Evolutionary conservation across 2,888 invertebrate species (phyloP).

Genomic region (Pediacus dermestoides): DNA sequence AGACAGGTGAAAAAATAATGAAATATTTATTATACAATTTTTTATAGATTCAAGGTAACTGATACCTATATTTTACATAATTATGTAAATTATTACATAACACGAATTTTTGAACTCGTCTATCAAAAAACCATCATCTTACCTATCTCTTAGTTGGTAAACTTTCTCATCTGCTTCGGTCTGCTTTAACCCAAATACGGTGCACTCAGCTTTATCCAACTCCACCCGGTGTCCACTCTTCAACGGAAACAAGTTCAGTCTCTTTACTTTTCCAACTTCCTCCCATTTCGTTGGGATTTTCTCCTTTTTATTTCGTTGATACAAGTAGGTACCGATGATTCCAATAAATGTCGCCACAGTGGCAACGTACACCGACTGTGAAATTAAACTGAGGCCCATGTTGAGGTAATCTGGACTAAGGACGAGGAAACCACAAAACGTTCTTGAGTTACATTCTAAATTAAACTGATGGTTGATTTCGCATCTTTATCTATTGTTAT

Average conservation of each 20-base stretch:
- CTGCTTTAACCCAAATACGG: constrained; percentile 39
- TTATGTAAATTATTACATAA: constrained; percentile 8
- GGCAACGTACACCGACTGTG: constrained; percentile 23
- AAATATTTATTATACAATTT: too few species aligned
- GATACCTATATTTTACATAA: too few species aligned
- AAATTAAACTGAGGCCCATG: constrained; percentile 30
- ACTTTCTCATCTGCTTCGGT: constrained; percentile 29
- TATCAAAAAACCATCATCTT: constrained; percentile 10
- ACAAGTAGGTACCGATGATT: constrained; percentile 28
- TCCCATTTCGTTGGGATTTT: constrained; percentile 42
- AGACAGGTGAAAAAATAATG: too few species aligned
- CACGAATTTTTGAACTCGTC: constrained; percentile 2
- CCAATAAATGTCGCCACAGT: constrained; percentile 29
- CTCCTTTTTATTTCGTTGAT: constrained; percentile 33
- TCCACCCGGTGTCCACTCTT: constrained; percentile 46
- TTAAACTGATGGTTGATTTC: too few species aligned
- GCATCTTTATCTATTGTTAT: too few species aligned
- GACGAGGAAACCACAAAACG: too few species aligned
- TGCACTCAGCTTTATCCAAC: constrained; percentile 39
- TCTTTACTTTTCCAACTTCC: constrained; percentile 40
- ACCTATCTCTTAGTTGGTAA: constrained; percentile 41
- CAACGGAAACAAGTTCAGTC: constrained; percentile 44
- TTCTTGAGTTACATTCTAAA: too few species aligned
- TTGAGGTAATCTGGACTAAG: constrained; percentile 12
- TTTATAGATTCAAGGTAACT: too few species aligned